phyloP scores from a whole-genome alignment of 2,888 invertebrate genomes.

The Ophioninae sp. region DNA sequence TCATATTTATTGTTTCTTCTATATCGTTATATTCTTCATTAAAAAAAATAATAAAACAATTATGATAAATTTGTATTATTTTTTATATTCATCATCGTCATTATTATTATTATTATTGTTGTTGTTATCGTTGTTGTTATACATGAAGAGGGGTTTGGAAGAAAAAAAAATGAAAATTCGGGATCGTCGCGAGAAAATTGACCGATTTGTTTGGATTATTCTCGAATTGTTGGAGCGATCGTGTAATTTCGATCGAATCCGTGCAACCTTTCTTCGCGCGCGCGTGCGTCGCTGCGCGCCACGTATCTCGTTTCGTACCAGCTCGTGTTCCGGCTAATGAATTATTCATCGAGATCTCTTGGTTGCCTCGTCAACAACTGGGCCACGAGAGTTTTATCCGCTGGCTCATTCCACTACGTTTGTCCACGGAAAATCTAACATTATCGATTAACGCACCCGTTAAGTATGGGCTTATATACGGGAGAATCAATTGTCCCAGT shows the following conservation, averaged over 20 bases:
- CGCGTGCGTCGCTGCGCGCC: not conserved
- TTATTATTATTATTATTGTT: not conserved
- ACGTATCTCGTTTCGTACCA: constrained; percentile 19
- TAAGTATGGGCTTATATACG: not conserved
- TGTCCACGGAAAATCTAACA: constrained; percentile 17
- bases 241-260: constrained; percentile 8
- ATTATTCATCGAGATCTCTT: constrained; percentile 48
- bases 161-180: not conserved
- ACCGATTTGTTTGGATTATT: not conserved
- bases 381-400: constrained; percentile 28
- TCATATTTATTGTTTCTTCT: not conserved
- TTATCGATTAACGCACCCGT: constrained; percentile 19
- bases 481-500: not conserved
- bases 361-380: constrained; percentile 42
- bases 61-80: not conserved
- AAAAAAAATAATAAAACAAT: not conserved
- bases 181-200: not conserved
- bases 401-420: constrained; percentile 3
- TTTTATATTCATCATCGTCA: not conserved
- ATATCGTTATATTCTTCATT: not conserved
- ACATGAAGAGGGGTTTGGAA: not conserved
- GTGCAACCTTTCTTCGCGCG: constrained; percentile 12
- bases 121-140: not conserved
- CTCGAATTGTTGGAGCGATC: not conserved
- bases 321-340: constrained; percentile 36